Percentiles rank a stretch among this genome's conserved stretches.
Conservation (phyloP, 1,140 invertebrate genomes). For the Liolophura sinensis region DNA sequence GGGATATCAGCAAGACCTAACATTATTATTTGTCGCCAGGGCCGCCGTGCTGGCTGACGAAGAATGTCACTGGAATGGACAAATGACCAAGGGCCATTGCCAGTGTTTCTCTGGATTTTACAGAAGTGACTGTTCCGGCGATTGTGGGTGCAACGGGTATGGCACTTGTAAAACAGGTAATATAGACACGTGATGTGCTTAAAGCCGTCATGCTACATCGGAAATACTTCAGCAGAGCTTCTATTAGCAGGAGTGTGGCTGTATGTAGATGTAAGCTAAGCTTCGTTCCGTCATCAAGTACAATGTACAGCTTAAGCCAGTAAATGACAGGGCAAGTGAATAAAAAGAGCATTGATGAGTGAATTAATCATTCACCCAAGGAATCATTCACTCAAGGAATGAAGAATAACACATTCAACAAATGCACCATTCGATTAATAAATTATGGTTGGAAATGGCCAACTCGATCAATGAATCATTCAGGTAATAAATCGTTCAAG, state of each 20-base stretch:
- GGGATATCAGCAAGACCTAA: no score
- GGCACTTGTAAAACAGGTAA: slow-evolving; percentile 22
- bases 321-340: background rate
- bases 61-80: no score
- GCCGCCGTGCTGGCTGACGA: no score
- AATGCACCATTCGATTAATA: no score
- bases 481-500: no score
- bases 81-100: slow-evolving; percentile 9
- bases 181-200: background rate
- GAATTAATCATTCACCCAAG: no score
- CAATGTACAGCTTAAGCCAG: background rate
- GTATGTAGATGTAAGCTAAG: background rate
- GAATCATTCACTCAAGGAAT: no score
- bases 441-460: no score
- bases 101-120: slow-evolving; percentile 24
- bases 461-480: no score
- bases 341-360: no score
- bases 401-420: no score
- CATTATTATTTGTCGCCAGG: no score
- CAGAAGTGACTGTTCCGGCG: slow-evolving; percentile 18
- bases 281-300: background rate
- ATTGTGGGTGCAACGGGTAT: slow-evolving; percentile 27
- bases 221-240: background rate
- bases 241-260: background rate
- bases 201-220: background rate